Conservation (phyloP, 2,113 vertebrate genomes). For the Nibea albiflora region DNA sequence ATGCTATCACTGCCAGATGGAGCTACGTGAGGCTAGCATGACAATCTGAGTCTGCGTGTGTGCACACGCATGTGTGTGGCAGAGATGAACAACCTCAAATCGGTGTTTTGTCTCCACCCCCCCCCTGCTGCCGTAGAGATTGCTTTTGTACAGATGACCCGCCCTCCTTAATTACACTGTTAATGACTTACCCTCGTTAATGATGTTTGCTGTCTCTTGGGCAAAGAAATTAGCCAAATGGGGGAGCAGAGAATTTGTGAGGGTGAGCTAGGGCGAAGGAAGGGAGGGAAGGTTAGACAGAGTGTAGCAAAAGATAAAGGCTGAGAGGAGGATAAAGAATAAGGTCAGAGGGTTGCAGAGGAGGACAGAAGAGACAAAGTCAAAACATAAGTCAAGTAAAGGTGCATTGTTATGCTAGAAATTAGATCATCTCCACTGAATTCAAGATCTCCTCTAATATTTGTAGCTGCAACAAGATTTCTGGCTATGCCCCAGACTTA, state of each 20-base stretch:
- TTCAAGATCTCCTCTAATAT: background rate
- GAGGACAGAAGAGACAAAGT: background rate
- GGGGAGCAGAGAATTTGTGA: constrained; percentile 10
- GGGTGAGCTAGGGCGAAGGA: constrained; percentile 1
- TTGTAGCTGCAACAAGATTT: background rate
- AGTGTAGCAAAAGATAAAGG: background rate
- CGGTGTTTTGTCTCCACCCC: constrained; percentile 50
- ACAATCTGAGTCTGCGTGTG: constrained; percentile 36
- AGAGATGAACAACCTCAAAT: constrained; percentile 54
- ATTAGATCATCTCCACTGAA: background rate
- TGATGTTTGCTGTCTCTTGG: constrained; percentile 73
- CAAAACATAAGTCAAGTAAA: constrained; percentile 14
- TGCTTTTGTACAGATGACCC: constrained; percentile 65
- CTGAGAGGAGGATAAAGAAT: background rate
- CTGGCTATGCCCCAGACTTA: background rate
- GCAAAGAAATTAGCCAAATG: constrained; percentile 59
- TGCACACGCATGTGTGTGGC: constrained; percentile 1
- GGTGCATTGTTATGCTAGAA: background rate
- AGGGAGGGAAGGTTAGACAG: constrained; percentile 18
- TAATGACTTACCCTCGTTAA: constrained; percentile 78
- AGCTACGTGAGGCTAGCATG: constrained; percentile 33
- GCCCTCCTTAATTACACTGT: constrained; percentile 74
- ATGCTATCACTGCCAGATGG: constrained; percentile 17
- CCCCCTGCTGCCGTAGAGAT: constrained; percentile 23
- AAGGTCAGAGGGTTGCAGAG: constrained; percentile 3